Base-by-base conservation (phyloP, 1,140 invertebrate species). In the Marisa cornuarietis region DNA sequence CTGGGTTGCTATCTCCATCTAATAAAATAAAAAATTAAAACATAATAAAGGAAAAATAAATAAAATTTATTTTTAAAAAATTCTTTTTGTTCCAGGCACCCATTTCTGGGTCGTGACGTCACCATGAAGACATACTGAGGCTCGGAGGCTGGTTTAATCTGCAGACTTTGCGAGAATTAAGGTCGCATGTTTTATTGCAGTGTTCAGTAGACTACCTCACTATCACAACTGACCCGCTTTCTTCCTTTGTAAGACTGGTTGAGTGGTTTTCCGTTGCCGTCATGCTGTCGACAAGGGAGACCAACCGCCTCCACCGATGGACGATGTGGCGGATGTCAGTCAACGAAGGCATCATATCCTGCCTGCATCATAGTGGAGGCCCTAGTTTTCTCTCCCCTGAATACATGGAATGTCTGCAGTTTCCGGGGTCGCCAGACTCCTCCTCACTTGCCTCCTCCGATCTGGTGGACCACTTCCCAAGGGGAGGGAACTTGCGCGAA, bases 311-410 rank as follows among this genome's bases (percentile, higher is more conserved):
- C 68, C 76, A 77, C 65, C 76, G 76, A 63, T 77, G 76, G 76
- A 65, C 76, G 49, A 77, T 77, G 76, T 77, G 76, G 76, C n/a
- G 76, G 6, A 77, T 77, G 76, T 68, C 76, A 49, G 76, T 77
- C 16, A 77, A 77, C 65, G 76, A 77, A 51, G 76, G 76, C 13
- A 77, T 77, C 76, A 77, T 77, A 51, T 52, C 54, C 63, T 77
- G 63, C 49, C 31, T 77, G 31, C 16, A 52, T 4, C 49, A 68
- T 8, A 24, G 52, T 11, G 76, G 51, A 31, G 66, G 63, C 49
- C 20, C 31, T 20, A 26, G 76, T n/a, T 63, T 66, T 7, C 16
- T 77, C 26, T 6, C 54, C 54, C 54, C 54, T 58, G 54, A 58
- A 9, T 69, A 66, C 65, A 63, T 65, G 62, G 76, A 77, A 51